Base-by-base conservation (phyloP, 1,140 invertebrate genomes). In the Phymastichus coffea region DNA sequence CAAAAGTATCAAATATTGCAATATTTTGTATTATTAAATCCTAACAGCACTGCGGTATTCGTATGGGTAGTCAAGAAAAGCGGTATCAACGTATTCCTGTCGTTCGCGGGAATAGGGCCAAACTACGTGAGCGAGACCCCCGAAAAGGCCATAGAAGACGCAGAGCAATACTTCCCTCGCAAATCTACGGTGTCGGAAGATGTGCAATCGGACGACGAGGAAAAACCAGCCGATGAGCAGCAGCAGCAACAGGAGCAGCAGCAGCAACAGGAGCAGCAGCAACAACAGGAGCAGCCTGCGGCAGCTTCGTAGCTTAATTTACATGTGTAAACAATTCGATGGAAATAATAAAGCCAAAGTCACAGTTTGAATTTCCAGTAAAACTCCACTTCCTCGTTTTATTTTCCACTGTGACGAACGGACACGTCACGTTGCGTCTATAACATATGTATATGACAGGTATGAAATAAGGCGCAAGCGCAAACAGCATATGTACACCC, bases 81-180 rank as follows among this genome's bases (percentile, higher is more conserved):
- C 35, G 72, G 70, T 19, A 71, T 70, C 3, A 76, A 80, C 59
- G 68, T 76, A 17, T 80, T 79, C 64, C 53, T 80, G 49, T 72
- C 76, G 4, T 80, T 80, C 47, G 78, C 77, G 15, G 78, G 78
- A 8, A 79, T 80, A 33, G 77, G 77, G 10, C 77, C 77, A n/a
- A 79, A 76, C 63, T 71, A 80, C 17, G 74, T 80, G 1, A 80
- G 77, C 44, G 78, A 80, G 57, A 78, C 65, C 70, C 67, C 70
- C 1, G 78, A 80, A 43, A 74, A 69, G 23, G 76, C 74, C 49
- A 62, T 70, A 6, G 77, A 80, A 51, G 78, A 80, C 56, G 67
- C 71, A 3, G 66, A 72, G 44, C 61, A 74, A 44, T 80, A 80
- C 55, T 80, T 80, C 20, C 75, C 77, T 17, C 77, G 78, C 25